Percentiles rank a stretch among this genome's conserved stretches.
Evolutionary conservation across 1,140 invertebrate genomes (phyloP).

Genomic region (Zaprionus davidi): DNA sequence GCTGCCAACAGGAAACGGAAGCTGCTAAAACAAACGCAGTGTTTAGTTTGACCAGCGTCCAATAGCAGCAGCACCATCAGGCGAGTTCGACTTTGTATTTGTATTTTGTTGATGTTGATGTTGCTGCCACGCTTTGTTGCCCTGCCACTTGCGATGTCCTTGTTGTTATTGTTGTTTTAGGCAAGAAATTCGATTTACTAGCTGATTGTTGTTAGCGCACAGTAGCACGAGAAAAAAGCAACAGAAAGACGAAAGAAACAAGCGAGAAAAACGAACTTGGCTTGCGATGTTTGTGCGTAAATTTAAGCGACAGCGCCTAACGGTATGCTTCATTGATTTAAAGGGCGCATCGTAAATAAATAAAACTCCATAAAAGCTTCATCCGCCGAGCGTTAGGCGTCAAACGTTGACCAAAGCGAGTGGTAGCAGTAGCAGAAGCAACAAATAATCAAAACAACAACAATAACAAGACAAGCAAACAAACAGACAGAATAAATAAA

Average conservation of each 20-base stretch:
- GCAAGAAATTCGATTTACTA: conserved; percentile 81
- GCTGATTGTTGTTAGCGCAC: conserved; percentile 76
- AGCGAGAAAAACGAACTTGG: conserved; percentile 22
- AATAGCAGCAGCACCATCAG: conserved; percentile 5
- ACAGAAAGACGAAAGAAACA: neutral
- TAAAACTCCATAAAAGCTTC: conserved; percentile 76
- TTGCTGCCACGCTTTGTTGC: conserved; percentile 57
- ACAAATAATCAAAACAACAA: conserved; percentile 57
- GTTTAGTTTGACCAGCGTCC: conserved; percentile 68
- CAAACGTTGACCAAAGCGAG: conserved; percentile 56
- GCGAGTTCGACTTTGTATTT: conserved; percentile 50
- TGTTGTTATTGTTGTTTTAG: conserved; percentile 71
- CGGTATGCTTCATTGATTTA: conserved; percentile 79
- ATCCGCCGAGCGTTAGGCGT: conserved; percentile 30
- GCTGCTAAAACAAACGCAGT: conserved; percentile 80
- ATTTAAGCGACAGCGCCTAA: conserved; percentile 75
- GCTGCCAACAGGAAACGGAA: conserved; percentile 72
- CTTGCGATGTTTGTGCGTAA: conserved; percentile 55
- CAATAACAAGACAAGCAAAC: conserved; percentile 30
- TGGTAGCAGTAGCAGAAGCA: conserved; percentile 53
- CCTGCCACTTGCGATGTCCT: conserved; percentile 24
- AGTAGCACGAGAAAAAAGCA: conserved; percentile 23
- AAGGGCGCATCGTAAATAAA: conserved; percentile 79
- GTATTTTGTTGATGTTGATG: conserved; percentile 59
- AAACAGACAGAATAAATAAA: conserved; percentile 50